Evolutionary conservation across 1,140 invertebrate genomes (phyloP), one percentile per base, ranked within the genome.

Genomic region (Pogonomyrmex californicus): DNA sequence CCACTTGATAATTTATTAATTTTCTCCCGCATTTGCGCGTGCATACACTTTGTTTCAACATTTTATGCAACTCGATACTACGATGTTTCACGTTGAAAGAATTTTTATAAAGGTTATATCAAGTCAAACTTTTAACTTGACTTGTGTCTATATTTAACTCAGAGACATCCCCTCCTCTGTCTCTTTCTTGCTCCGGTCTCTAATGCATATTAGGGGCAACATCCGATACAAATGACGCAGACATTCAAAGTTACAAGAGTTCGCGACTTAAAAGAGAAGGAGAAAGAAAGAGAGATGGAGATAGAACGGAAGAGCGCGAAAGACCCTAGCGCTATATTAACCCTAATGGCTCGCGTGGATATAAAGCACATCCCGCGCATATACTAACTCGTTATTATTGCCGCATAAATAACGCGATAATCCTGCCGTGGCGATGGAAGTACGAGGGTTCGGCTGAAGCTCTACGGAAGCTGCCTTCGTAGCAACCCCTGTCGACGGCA

Each of bases 371-470:
- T 94, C 94, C 94, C 92, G 93, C 93, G 94, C 94, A 94, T 95
- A 95, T 87, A 93, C 93, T 94, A 94, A 94, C 93, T 95, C 94
- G 94, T 95, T 95, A 95, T 95, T 95, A 95, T 95, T 94, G 92
- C 93, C 92, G 93, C 93, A 95, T 95, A 95, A 95, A 95, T 95
- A 95, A 95, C 94, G 91, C 91, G 95, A 95, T 95, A 95, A 95
- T 95, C 94, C 93, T 83, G 87, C 82, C 88, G 90, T 93, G 91
- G 91, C 92, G 94, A 94, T 93, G 92, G 92, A 93, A 92, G 91
- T 85, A 88, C 87, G 85, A 77, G 81, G 77, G 86, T 86, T 87
- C 77, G 85, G 23, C 85, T 62, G 81, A 58, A 85, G 54, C 86
- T 62, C 62, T 60, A 49, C 66, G 62, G 68, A 49, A 81, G 85